Base-by-base conservation (phyloP, 2,797 vertebrate species). In the Cossypha heuglini region DNA sequence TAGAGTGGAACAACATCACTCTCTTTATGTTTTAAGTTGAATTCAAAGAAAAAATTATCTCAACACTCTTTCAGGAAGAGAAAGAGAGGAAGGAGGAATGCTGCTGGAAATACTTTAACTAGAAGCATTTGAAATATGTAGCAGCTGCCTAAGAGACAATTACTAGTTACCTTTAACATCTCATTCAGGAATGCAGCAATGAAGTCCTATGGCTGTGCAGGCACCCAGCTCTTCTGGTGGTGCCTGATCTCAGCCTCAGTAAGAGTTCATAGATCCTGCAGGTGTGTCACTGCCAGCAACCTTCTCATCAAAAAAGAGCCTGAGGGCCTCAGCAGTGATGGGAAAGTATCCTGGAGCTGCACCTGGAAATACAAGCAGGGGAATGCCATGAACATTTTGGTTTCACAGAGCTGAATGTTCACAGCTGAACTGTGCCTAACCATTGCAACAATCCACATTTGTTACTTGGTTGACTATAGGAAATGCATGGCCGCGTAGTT, bases 131-230 rank as follows among this genome's bases (percentile, higher is more conserved):
- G 5, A 82, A 76, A 45, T 67, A 87, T 8, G 25, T 55, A 78
- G 71, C 71, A 92, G 58, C 75, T 86, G 48, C 22, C 24, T 24
- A 58, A 43, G 49, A 68, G 21, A 15, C 12, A 42, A 74, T 67
- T 85, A 79, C 49, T 78, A 49, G 11, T 81, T 91, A 97, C 98
- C 97, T 98, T 98, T 55, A 98, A 96, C 37, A 97, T 98, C 94
- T 98, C 98, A 79, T 85, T 62, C 25, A 98, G 95, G 85, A 98
- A 98, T 18, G 88, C 91, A 43, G 98, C 97, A 5, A 95, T 98
- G 77, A 96, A 98, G 68, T 98, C 97, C 3, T 96, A 87, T 20
- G 97, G 97, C 63, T 98, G 89, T 38, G 95, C 93, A 0, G 97
- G 91, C 92, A 98, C 97, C 96, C 91, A 95, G 35, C 93, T 96